These are phyloP conservation scores for Planiliza haematocheilus DNA, from an alignment of 2,113 vertebrate species.

Conservation along the genomic window DNA sequence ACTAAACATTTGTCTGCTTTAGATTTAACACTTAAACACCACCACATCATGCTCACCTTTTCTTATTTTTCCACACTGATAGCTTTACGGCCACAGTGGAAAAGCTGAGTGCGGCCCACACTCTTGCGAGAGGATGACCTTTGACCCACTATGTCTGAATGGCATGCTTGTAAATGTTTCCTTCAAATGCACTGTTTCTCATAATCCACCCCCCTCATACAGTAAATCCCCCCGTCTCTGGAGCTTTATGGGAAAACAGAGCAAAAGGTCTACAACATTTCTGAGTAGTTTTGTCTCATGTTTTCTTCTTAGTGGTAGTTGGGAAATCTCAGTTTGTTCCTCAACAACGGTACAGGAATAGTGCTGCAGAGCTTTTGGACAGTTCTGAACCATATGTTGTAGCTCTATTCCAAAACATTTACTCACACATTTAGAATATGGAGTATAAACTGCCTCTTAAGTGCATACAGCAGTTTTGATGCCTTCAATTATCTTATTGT, in stretches of 20 bases:
- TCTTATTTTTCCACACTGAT: constrained; percentile 10
- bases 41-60: constrained; percentile 11
- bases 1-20: constrained; percentile 58
- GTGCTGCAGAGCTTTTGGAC: too few species aligned
- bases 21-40: constrained; percentile 61
- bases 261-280: constrained; percentile 22
- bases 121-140: constrained; percentile 49
- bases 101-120: constrained; percentile 39
- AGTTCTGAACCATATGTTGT: too few species aligned
- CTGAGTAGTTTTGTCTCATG: constrained; percentile 25
- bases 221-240: constrained; percentile 44
- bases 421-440: too few species aligned
- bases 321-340: not conserved
- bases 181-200: constrained; percentile 33
- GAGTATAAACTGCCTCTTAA: not conserved
- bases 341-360: too few species aligned
- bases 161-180: constrained; percentile 51
- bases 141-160: constrained; percentile 38
- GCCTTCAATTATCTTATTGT: not conserved
- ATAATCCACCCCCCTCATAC: constrained; percentile 12
- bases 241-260: constrained; percentile 20
- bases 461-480: not conserved
- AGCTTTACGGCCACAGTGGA: constrained; percentile 25
- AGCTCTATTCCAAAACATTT: too few species aligned
- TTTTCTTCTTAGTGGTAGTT: constrained; percentile 20